Evolutionary conservation across 2,797 vertebrate species (phyloP).

Genomic region (Sebastes matsubarae): DNA sequence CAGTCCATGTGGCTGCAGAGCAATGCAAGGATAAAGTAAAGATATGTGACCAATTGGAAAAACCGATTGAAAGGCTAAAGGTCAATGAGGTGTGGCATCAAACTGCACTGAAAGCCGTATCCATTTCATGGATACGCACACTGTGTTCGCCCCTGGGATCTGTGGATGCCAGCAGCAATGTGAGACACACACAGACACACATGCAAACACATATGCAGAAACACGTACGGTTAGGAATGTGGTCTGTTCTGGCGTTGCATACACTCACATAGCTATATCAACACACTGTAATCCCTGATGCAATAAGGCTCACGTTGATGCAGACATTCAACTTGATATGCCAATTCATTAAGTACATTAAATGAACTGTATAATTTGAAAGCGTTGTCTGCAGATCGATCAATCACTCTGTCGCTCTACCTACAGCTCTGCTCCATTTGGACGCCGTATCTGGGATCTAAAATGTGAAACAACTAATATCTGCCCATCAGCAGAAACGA

Average conservation of each 20-base stretch:
- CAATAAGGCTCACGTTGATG: conserved; percentile 8
- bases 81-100: conserved; percentile 75
- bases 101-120: conserved; percentile 68
- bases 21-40: conserved; percentile 46
- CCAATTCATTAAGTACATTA: conserved; percentile 16
- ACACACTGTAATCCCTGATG: conserved; percentile 26
- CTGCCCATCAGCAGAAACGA: background rate
- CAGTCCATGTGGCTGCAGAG: conserved; percentile 4
- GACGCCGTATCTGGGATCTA: background rate
- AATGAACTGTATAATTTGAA: conserved; percentile 17
- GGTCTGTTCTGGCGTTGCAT: conserved; percentile 18
- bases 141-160: conserved; percentile 49
- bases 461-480: conserved; percentile 6
- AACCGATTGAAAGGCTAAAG: conserved; percentile 72
- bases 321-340: conserved; percentile 2
- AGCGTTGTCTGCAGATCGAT: conserved; percentile 10
- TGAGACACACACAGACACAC: conserved; percentile 51
- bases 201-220: conserved; percentile 4
- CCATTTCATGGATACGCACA: conserved; percentile 65
- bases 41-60: conserved; percentile 77
- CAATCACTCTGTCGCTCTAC: background rate
- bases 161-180: conserved; percentile 68
- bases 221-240: conserved; percentile 17
- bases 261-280: conserved; percentile 1
- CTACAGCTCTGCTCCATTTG: background rate